Evolutionary conservation across 2,888 invertebrate genomes (phyloP), one percentile per base, ranked within the genome.

Genomic region (Lithosia quadra): DNA sequence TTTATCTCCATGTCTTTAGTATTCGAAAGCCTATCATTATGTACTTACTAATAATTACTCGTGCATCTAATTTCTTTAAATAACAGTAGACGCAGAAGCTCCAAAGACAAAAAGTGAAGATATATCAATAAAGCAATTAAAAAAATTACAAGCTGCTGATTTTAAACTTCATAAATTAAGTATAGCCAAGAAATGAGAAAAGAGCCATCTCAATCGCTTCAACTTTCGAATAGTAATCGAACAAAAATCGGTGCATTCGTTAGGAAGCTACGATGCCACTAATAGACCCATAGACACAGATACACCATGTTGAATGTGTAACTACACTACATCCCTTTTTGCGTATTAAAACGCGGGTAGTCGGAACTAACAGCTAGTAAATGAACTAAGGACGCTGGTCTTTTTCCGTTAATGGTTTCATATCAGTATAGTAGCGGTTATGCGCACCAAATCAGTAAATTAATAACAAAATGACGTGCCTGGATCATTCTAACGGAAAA

Each of bases 371-470:
- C 43, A 18, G n/a, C 49, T 49, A 49, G 49, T 11, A 57, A 28
- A 21, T n/a, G 28, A 65, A 68, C 65, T 49, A 11, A 67, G 70
- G 66, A 65, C 69, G 66, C 36, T 72, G 65, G 74, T 68, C 75
- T 72, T 67, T 67, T 33, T 59, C 33, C 68, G 72, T 78, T 71
- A 69, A 71, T 79, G 69, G 69, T 65, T 36, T 33, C 21, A 34
- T 58, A 64, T 60, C 71, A 77, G 66, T 60, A 61, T 28, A 22
- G 21, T 18, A 64, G 70, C 70, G 36, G 18, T 28, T 21, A 21
- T 1, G 15, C 18, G 1, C n/a, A 39, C 22, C n/a, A 58, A 43
- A 61, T 2, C 22, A 36, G 49, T 36, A 36, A 28, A 65, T 65
- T 58, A 43, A n/a, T 21, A 67, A 58, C 11, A 43, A 56, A 66